These are phyloP conservation scores for Rhagophthalmus giganteus DNA, from an alignment of 2,888 invertebrate species.

Conservation along the genomic window DNA sequence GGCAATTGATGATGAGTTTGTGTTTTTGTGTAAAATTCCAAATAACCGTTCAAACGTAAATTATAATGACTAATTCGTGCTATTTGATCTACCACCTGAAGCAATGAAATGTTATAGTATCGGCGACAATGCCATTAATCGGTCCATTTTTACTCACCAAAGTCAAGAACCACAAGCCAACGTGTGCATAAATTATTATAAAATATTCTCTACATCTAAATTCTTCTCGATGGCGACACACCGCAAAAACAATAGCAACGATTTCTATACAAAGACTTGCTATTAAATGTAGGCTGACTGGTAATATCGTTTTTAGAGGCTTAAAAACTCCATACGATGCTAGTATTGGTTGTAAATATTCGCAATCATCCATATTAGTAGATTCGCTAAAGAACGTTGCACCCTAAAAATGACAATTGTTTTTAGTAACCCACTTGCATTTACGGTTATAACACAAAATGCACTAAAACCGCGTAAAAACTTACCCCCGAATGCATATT, in stretches of 20 bases:
- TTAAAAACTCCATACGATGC: conserved; percentile 52
- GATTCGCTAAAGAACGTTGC: conserved; percentile 56
- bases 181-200: conserved; percentile 62
- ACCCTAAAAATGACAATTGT: conserved; percentile 44
- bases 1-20: conserved; percentile 64
- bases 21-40: conserved; percentile 68
- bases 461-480: conserved; percentile 7
- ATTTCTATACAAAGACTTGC: conserved; percentile 48
- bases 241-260: conserved; percentile 49
- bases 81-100: conserved; percentile 62
- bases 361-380: conserved; percentile 50
- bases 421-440: conserved; percentile 9
- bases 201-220: conserved; percentile 62
- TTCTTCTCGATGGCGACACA: conserved; percentile 50
- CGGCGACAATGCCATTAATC: conserved; percentile 1
- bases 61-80: conserved; percentile 63
- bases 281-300: conserved; percentile 47
- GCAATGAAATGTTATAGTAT: conserved; percentile 12
- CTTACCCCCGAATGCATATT: conserved; percentile 42
- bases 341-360: conserved; percentile 50
- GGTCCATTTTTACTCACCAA: conserved; percentile 53
- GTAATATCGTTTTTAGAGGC: conserved; percentile 48
- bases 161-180: conserved; percentile 62
- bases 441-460: background rate
- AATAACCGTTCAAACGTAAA: conserved; percentile 66